These are phyloP conservation scores for Ceuthmochares aereus DNA, from an alignment of 2,113 vertebrate genomes.

Conservation along the genomic window DNA sequence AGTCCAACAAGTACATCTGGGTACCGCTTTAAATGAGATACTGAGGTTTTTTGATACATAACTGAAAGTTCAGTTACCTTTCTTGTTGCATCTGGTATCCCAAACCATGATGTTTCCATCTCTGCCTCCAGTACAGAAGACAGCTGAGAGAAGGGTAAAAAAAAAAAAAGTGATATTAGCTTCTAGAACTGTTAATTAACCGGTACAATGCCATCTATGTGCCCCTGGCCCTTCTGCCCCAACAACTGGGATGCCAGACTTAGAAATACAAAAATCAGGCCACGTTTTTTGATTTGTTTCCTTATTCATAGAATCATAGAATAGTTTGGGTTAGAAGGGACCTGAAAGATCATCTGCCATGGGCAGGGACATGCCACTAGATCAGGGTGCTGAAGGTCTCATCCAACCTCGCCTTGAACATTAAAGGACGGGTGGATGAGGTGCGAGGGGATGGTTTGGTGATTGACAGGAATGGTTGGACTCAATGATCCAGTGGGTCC, in stretches of 20 bases:
- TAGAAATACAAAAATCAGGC: background rate
- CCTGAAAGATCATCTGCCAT: too few relatives aligned
- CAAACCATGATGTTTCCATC: constrained; percentile 98
- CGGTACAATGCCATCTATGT: background rate
- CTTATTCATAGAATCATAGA: background rate
- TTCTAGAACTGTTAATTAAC: background rate
- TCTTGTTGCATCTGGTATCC: constrained; percentile 97
- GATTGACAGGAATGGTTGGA: too few relatives aligned
- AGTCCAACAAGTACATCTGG: background rate
- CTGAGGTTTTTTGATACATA: background rate
- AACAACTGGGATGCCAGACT: background rate
- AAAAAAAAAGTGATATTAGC: background rate
- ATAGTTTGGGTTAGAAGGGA: too few relatives aligned
- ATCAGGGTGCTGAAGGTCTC: too few relatives aligned
- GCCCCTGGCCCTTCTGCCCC: background rate
- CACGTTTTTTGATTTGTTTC: background rate
- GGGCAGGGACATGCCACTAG: too few relatives aligned
- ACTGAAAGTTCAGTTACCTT: constrained; percentile 79
- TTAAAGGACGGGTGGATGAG: too few relatives aligned
- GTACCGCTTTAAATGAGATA: background rate
- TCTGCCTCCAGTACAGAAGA: constrained; percentile 95
- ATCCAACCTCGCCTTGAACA: too few relatives aligned
- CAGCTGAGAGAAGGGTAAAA: constrained; percentile 79
- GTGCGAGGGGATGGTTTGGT: too few relatives aligned
- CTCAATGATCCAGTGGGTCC: too few relatives aligned